Base-by-base conservation (phyloP, 2,888 invertebrate genomes). In the Hedychridium roseum region DNA sequence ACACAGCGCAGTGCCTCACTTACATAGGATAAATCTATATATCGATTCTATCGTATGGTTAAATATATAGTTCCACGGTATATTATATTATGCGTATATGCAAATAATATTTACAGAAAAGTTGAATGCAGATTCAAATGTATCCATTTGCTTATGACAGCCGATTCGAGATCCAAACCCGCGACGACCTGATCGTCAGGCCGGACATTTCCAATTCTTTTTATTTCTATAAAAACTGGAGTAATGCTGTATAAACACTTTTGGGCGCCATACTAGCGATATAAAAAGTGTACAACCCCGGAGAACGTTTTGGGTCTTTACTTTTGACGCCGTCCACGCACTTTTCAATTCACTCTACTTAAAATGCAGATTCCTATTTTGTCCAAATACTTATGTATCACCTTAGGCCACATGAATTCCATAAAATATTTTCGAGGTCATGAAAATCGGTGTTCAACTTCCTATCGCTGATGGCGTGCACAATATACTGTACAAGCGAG, bases 41-140 rank as follows among this genome's bases (percentile, higher is more conserved):
- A 52, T 60, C 56, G 49, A 55, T 61, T n/a, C 59, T 68, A 64
- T 53, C 43, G 60, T 65, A 63, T 38, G 50, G 57, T 70, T 70
- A 67, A 66, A 70, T 71, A n/a, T n/a, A 66, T 59, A 62, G 52
- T 46, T 61, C 48, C 50, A 50, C 46, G 49, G 53, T 38, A 42
- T 57, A 60, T 58, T 63, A 64, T 62, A 70, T 71, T 68, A 68
- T 67, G 70, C 70, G 54, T 66, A 51, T 70, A 64, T 61, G 64
- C 57, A 66, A 66, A 50, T 60, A 40, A 53, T 58, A 63, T 60
- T 28, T 60, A 63, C 55, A 61, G 45, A 54, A 35, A 53, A 54
- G 26, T 59, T 50, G 46, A 40, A 45, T 51, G 46, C 48, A 38
- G 38, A 41, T 47, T 53, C 36, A 50, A 46, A 49, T 44, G 48